Percentiles rank a stretch among this genome's conserved stretches.
These are phyloP conservation scores for Drosophila parabipectinata DNA, from an alignment of 1,140 invertebrate species.

Conservation along the genomic window DNA sequence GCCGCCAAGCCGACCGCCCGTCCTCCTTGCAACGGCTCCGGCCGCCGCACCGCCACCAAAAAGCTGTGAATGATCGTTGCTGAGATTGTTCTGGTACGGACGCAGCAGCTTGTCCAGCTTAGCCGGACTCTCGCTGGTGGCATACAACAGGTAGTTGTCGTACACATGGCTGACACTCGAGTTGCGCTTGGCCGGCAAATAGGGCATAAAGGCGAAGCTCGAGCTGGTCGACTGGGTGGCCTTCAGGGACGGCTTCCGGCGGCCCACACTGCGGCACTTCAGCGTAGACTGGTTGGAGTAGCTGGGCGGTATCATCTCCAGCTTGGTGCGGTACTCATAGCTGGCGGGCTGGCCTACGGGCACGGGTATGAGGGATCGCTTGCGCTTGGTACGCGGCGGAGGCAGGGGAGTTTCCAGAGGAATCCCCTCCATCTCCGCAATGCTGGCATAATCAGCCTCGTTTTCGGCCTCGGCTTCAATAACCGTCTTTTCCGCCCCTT, in stretches of 20 bases:
- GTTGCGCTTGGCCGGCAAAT: constrained; percentile 74
- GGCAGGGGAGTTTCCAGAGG: constrained; percentile 20
- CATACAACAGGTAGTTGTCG: constrained; percentile 77
- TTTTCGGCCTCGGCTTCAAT: background rate
- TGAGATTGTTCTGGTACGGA: constrained; percentile 70
- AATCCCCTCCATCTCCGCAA: constrained; percentile 41
- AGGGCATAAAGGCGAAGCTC: constrained; percentile 80
- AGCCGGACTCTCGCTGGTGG: constrained; percentile 32
- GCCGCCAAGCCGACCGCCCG: constrained; percentile 38
- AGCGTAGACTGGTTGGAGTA: constrained; percentile 80
- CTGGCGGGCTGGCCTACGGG: constrained; percentile 49
- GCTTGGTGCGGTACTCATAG: constrained; percentile 71
- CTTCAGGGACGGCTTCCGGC: constrained; percentile 63
- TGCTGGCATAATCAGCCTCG: constrained; percentile 62
- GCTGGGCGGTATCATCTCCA: constrained; percentile 75
- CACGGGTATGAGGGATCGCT: constrained; percentile 66
- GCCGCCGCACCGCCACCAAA: constrained; percentile 51
- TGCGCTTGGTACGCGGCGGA: constrained; percentile 67
- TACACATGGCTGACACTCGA: constrained; percentile 81
- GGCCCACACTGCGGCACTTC: constrained; percentile 39
- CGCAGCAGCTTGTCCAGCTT: constrained; percentile 50
- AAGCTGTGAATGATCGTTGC: constrained; percentile 71
- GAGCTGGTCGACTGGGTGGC: constrained; percentile 78
- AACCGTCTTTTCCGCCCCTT: background rate
- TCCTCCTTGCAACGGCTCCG: background rate